Conservation (phyloP, 2,888 invertebrate genomes). For the Physocephala rufipes region DNA sequence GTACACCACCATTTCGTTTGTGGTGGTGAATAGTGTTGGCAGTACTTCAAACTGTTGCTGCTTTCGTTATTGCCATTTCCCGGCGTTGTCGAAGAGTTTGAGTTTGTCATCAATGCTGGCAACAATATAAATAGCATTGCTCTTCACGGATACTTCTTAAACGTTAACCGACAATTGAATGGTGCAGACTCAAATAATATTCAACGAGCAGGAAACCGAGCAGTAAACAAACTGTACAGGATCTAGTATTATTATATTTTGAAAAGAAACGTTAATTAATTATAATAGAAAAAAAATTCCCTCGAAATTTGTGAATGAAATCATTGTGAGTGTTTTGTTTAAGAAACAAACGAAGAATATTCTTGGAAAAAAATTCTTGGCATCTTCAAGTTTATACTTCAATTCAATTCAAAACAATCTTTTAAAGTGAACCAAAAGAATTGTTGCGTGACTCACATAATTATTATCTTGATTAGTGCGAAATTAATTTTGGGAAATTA, state of each 20-base stretch:
- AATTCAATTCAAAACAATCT: too few species aligned
- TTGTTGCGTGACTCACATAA: too few species aligned
- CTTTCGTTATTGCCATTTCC: slow-evolving; percentile 27
- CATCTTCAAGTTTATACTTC: too few species aligned
- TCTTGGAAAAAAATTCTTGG: too few species aligned
- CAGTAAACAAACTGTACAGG: neutral
- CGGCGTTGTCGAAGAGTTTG: slow-evolving; percentile 43
- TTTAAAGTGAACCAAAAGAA: too few species aligned
- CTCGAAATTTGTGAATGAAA: too few species aligned
- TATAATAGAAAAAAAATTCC: neutral
- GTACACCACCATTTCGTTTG: too few species aligned
- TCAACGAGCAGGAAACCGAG: slow-evolving; percentile 4
- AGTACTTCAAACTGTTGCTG: slow-evolving; percentile 32
- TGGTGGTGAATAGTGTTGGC: slow-evolving; percentile 29
- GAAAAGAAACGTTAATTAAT: too few species aligned
- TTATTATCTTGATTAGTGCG: too few species aligned
- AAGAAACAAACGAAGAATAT: too few species aligned
- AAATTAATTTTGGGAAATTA: too few species aligned
- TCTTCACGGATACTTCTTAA: slow-evolving; percentile 57
- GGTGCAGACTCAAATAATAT: slow-evolving; percentile 50
- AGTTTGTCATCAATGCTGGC: slow-evolving; percentile 33
- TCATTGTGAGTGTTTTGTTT: too few species aligned
- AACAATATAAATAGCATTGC: slow-evolving; percentile 56
- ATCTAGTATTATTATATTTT: neutral
- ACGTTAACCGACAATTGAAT: slow-evolving; percentile 63